Evolutionary conservation across 2,113 vertebrate species (phyloP), one percentile per base, ranked within the genome.

Genomic region (Sus scrofa): DNA sequence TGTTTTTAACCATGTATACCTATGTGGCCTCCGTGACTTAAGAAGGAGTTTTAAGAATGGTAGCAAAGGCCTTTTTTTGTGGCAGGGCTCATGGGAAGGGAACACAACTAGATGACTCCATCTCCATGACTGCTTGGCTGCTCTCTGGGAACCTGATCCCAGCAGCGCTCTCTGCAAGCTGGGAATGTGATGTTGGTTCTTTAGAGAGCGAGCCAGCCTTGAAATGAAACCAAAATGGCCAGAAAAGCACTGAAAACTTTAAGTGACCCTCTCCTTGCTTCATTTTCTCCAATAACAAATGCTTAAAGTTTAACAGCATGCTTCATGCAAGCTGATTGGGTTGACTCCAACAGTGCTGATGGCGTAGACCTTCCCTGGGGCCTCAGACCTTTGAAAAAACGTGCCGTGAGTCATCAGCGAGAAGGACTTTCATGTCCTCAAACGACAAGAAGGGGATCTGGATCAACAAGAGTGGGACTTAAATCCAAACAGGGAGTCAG

Each of bases 351-450:
- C 1, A 67, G 26, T 37, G 63, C 22, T 24, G 62, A 62, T 10
- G 67, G 83, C 39, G 37, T 39, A 78, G 68, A 74, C 19, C 95
- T 74, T 37, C 14, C 10, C 68, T 26, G 26, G 62, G 68, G 27
- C 22, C 62, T 91, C 32, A 60, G 84, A 27, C 18, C 68, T 91
- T 44, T 65, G 56, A 81, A 89, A 96, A 96, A 89, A 86, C 65
- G 13, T 82, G 84, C 86, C 79, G 93, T 89, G 50, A 74, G 65
- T 73, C 92, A 87, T 92, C 78, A 79, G 79, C 96, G 70, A 94
- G 22, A 90, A 84, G 63, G 58, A 78, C 34, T 92, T 94, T 91
- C 20, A 34, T 65, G 92, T 37, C 54, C 70, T 96, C 79, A 78
- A 26, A 75, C 50, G 54, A 34, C 58, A 58, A 58, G 77, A 79